A percentile compares a stretch with the other conserved stretches of the same genome.
Conservation (phyloP, 2,888 invertebrate species). For the Bellardia bayeri region DNA sequence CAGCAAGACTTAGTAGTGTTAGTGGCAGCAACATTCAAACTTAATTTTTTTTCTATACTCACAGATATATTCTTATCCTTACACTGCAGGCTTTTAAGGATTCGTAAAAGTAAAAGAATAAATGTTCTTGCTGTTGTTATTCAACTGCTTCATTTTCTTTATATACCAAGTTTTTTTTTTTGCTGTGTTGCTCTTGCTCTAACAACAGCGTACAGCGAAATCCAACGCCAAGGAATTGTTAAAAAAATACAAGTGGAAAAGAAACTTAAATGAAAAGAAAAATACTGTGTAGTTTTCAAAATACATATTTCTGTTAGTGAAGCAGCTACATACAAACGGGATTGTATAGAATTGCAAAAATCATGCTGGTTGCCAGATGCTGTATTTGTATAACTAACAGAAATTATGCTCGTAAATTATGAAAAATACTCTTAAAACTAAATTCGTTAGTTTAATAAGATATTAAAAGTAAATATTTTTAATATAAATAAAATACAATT, state of each 20-base stretch:
- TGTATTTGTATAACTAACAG: background rate
- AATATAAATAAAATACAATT: background rate
- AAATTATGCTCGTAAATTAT: background rate
- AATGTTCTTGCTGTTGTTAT: constrained; percentile 24
- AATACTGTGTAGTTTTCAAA: background rate
- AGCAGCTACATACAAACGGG: constrained; percentile 13
- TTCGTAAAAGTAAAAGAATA: constrained; percentile 23
- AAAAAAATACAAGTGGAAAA: constrained; percentile 6
- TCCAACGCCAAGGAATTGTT: constrained; percentile 42
- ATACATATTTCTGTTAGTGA: constrained; percentile 22
- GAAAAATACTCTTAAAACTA: background rate
- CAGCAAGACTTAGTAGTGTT: constrained; percentile 18
- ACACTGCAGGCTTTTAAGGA: constrained; percentile 65
- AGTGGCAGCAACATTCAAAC: constrained; percentile 56
- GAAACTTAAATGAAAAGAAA: constrained; percentile 9
- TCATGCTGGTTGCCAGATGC: constrained; percentile 60
- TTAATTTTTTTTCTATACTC: constrained; percentile 46
- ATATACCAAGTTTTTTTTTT: background rate
- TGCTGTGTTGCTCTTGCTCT: background rate
- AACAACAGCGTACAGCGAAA: constrained; percentile 28
- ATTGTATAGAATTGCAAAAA: constrained; percentile 43
- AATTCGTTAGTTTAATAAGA: background rate
- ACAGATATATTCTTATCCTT: constrained; percentile 61
- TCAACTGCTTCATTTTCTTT: constrained; percentile 32
- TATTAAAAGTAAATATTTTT: background rate